Conservation (phyloP, 2,113 vertebrate genomes). For the Lonchura striata region DNA sequence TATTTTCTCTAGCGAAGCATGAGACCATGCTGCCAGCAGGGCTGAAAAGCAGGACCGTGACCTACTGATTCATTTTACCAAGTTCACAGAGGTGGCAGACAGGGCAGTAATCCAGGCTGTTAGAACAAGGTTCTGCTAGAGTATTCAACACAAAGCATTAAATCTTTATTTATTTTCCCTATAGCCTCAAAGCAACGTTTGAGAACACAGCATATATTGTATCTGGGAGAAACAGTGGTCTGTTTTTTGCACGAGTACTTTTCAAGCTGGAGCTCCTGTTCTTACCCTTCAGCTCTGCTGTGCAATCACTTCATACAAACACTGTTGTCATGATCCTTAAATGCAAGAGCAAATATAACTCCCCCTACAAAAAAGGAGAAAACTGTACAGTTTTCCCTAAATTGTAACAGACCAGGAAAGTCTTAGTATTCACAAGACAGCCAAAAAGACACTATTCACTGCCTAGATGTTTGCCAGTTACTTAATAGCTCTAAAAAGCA, state of each 20-base stretch:
- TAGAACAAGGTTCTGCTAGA: neutral
- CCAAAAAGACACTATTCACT: neutral
- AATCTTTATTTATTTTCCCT: neutral
- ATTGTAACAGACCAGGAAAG: neutral
- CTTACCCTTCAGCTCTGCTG: neutral
- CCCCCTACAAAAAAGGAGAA: neutral
- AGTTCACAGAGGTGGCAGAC: slow-evolving; percentile 58
- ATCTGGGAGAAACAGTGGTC: neutral
- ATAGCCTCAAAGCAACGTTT: neutral
- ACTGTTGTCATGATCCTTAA: neutral
- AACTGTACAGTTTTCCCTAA: neutral
- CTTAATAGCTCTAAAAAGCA: neutral
- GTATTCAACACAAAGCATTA: slow-evolving; percentile 22
- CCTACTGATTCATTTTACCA: slow-evolving; percentile 36
- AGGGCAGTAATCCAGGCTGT: slow-evolving; percentile 33
- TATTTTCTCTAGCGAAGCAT: neutral
- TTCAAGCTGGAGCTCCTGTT: neutral
- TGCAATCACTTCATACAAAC: neutral
- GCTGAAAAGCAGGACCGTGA: neutral
- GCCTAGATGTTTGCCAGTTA: neutral
- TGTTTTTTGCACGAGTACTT: neutral
- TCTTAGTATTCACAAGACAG: neutral
- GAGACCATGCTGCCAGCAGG: neutral
- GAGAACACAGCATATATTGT: slow-evolving; percentile 18
- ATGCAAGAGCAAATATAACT: neutral